phyloP scores from a whole-genome alignment of 2,113 vertebrate genomes.

The Corvus hawaiiensis region DNA sequence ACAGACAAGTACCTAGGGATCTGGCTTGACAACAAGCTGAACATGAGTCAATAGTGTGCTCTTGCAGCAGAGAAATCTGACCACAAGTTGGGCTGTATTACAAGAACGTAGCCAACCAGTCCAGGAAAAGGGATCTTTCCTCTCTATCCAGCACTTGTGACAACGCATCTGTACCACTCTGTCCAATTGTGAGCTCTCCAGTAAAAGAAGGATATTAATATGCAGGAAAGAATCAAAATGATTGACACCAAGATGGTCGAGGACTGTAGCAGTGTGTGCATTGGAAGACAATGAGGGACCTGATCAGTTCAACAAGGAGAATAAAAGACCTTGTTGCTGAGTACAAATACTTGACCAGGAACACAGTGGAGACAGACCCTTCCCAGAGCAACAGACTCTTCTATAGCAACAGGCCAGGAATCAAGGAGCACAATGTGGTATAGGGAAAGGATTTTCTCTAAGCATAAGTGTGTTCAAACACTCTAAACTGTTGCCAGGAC shows the following conservation, averaged over 20 bases:
- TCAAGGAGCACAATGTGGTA: not conserved
- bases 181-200: not conserved
- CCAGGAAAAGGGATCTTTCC: not conserved
- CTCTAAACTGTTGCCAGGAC: not conserved
- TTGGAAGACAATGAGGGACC: not conserved
- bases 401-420: not conserved
- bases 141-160: not conserved
- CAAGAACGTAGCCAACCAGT: accelerated
- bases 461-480: not conserved
- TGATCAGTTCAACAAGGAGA: not conserved
- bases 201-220: not conserved
- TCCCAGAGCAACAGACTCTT: not conserved
- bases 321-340: not conserved
- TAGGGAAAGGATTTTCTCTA: not conserved
- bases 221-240: not conserved
- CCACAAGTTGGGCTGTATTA: too few relatives aligned
- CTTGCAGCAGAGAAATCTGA: not conserved
- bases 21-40: not conserved
- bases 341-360: not conserved
- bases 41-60: not conserved
- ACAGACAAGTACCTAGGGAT: not conserved
- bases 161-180: accelerated
- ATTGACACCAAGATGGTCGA: not conserved
- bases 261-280: not conserved
- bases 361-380: not conserved